These are phyloP conservation scores for Brachyopa scutellaris DNA, from an alignment of 2,888 invertebrate species.

Conservation along the genomic window DNA sequence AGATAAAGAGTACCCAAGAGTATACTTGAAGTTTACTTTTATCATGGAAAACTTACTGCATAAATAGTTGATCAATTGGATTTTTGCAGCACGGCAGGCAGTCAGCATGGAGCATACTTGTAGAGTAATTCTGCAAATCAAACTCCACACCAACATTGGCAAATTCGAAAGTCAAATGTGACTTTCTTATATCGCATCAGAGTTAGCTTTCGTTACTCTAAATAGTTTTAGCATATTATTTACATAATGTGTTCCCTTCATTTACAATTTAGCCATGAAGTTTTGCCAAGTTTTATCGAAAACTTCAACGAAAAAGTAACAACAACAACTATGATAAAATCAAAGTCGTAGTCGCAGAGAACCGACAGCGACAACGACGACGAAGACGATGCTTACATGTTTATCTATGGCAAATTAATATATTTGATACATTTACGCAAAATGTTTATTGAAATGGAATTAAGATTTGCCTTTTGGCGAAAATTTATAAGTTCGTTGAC, in stretches of 20 bases:
- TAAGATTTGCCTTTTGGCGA: neutral
- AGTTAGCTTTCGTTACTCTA: slow-evolving; percentile 43
- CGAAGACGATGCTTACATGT: neutral
- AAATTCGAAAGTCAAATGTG: slow-evolving; percentile 47
- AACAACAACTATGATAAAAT: neutral
- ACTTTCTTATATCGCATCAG: neutral
- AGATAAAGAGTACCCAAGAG: too few relatives aligned
- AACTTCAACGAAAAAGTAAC: slow-evolving; percentile 24
- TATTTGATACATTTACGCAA: slow-evolving; percentile 1
- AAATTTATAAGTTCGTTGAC: slow-evolving; percentile 21
- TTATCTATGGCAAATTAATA: neutral
- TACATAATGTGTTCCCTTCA: slow-evolving; percentile 54
- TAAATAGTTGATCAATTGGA: slow-evolving; percentile 29
- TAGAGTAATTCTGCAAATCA: neutral
- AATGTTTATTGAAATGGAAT: neutral
- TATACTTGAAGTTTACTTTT: too few relatives aligned
- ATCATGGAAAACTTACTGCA: slow-evolving; percentile 36
- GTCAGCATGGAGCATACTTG: neutral
- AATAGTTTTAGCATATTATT: slow-evolving; percentile 56
- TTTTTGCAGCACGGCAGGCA: neutral
- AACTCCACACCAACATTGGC: slow-evolving; percentile 10
- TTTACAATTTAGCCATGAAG: slow-evolving; percentile 44
- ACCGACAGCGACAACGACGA: neutral
- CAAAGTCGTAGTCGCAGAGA: too few relatives aligned
- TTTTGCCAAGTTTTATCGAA: slow-evolving; percentile 35